phyloP scores from a whole-genome alignment of 2,888 invertebrate genomes.

The Hirudinaria manillensis region DNA sequence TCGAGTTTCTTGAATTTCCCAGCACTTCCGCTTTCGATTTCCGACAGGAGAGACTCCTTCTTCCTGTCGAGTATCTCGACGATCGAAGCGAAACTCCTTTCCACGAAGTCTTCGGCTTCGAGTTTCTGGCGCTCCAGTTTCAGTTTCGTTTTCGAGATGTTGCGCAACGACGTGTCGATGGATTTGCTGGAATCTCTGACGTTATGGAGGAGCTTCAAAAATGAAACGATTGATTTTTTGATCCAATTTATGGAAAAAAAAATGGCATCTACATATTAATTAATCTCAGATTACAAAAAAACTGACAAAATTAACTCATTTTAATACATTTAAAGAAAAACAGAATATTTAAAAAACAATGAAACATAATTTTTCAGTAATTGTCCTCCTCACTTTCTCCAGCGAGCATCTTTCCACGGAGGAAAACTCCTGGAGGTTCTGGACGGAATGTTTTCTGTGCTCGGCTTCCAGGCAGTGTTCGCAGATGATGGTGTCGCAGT shows the following conservation, averaged over 20 bases:
- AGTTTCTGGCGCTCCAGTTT: slow-evolving; percentile 31
- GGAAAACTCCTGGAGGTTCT: slow-evolving; percentile 8
- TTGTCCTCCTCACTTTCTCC: background rate
- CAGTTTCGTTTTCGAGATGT: slow-evolving; percentile 24
- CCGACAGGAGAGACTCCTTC: slow-evolving; percentile 47
- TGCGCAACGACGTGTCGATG: slow-evolving; percentile 19
- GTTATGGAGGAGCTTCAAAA: background rate
- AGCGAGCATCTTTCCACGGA: background rate
- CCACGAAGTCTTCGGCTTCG: slow-evolving; percentile 47
- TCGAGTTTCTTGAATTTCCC: slow-evolving; percentile 50
- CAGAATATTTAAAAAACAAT: background rate
- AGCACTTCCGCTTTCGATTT: slow-evolving; percentile 48
- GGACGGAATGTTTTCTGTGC: slow-evolving; percentile 43
- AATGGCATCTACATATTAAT: too few species aligned
- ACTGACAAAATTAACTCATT: too few species aligned
- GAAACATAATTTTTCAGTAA: background rate
- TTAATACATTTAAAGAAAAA: too few species aligned
- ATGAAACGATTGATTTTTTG: background rate
- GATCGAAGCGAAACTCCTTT: slow-evolving; percentile 50
- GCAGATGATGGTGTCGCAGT: slow-evolving; percentile 58
- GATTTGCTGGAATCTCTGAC: background rate
- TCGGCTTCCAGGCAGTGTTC: slow-evolving; percentile 56
- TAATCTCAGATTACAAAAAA: too few species aligned
- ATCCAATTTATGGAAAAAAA: background rate
- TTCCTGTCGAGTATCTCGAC: slow-evolving; percentile 48